phyloP scores from a whole-genome alignment of 2,888 invertebrate species.

The Allolobophora icterica region DNA sequence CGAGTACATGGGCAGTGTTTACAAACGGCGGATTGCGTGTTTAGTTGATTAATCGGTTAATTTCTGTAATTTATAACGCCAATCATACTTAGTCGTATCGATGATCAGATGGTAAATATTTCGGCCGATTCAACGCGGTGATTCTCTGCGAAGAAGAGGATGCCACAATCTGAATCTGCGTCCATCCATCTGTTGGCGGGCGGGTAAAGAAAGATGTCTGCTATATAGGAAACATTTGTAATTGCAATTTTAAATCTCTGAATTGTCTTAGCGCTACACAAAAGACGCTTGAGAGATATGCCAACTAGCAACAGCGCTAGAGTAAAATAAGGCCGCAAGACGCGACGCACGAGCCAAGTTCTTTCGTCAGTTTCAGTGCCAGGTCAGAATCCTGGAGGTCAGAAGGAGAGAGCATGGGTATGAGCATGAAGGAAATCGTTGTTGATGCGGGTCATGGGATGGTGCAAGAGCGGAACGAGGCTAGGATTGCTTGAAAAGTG shows the following conservation, averaged over 20 bases:
- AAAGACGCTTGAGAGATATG: no score
- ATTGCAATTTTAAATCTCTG: background rate
- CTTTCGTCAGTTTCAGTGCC: no score
- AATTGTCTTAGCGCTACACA: no score
- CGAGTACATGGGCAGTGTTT: background rate
- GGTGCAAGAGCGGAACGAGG: no score
- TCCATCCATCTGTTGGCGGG: background rate
- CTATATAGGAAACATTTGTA: background rate
- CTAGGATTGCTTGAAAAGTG: no score
- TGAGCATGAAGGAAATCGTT: no score
- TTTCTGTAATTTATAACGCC: background rate
- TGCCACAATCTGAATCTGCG: background rate
- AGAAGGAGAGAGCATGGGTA: no score
- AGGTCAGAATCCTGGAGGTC: no score
- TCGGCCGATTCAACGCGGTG: background rate
- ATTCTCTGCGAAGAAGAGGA: background rate
- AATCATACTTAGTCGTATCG: background rate
- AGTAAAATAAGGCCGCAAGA: no score
- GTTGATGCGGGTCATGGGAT: no score
- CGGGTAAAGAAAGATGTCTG: conserved; percentile 6
- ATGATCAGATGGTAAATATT: background rate
- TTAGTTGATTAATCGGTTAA: background rate
- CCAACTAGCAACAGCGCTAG: no score
- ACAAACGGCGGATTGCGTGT: background rate
- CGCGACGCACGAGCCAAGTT: no score